Percentiles rank a stretch among this genome's conserved stretches.
These are phyloP conservation scores for Calidris pygmaea DNA, from an alignment of 2,113 vertebrate species.

Conservation along the genomic window DNA sequence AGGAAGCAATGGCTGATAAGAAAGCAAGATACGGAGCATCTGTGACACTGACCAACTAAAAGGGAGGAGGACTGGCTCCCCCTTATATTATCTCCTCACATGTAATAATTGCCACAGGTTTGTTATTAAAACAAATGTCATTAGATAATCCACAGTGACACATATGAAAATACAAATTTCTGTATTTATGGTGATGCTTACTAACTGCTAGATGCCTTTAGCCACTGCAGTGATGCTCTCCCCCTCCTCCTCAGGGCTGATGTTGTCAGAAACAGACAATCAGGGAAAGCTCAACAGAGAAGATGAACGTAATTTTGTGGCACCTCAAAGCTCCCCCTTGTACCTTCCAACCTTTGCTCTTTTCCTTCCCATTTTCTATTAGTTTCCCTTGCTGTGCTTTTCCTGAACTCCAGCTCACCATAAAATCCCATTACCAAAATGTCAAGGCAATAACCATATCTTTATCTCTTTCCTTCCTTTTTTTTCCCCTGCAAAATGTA, in stretches of 20 bases:
- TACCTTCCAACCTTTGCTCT: slow-evolving; percentile 4
- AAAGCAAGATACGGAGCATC: neutral
- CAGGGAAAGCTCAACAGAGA: neutral
- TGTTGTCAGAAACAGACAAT: neutral
- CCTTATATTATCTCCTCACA: neutral
- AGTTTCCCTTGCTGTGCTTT: neutral
- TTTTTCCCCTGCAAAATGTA: neutral
- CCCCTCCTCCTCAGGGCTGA: neutral
- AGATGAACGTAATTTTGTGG: neutral
- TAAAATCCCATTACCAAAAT: slow-evolving; percentile 55
- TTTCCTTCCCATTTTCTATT: slow-evolving; percentile 20
- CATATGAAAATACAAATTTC: neutral
- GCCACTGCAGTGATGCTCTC: neutral
- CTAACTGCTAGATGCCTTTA: neutral
- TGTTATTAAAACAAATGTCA: neutral
- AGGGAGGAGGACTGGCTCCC: neutral
- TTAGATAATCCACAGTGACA: neutral
- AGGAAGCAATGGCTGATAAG: neutral
- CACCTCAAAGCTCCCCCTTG: neutral
- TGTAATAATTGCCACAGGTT: neutral
- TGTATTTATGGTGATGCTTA: neutral
- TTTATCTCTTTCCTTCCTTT: neutral
- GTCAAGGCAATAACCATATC: slow-evolving; percentile 18
- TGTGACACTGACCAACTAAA: neutral
- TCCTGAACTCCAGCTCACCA: neutral